Percentiles rank a stretch among this genome's conserved stretches.
These are phyloP conservation scores for Himantopus leucocephalus DNA, from an alignment of 2,113 vertebrate genomes.

Conservation along the genomic window DNA sequence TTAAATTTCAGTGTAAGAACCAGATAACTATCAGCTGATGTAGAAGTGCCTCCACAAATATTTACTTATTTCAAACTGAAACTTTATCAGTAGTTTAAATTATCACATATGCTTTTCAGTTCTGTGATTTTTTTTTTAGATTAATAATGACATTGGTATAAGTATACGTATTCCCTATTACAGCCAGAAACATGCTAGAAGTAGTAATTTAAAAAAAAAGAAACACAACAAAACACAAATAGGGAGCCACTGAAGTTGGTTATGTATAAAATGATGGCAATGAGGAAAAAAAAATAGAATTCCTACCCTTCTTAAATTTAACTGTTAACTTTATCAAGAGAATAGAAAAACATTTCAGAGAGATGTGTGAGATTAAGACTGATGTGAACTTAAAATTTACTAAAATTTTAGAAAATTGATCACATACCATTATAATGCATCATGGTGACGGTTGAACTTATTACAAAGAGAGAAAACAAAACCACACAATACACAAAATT, in stretches of 20 bases:
- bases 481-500: background rate
- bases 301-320: background rate
- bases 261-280: background rate
- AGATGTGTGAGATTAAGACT: background rate
- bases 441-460: background rate
- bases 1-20: background rate
- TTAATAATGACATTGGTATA: background rate
- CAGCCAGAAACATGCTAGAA: background rate
- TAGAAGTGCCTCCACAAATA: background rate
- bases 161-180: background rate
- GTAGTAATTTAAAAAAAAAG: background rate
- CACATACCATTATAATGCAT: background rate
- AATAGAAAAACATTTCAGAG: background rate
- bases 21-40: background rate
- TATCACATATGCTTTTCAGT: background rate
- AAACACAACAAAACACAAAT: background rate
- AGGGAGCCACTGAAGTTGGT: background rate
- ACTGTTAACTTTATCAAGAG: background rate
- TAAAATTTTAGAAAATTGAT: background rate
- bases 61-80: background rate
- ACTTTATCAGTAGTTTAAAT: background rate
- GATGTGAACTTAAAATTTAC: background rate
- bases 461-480: background rate
- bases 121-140: background rate
- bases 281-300: background rate